Conservation (phyloP, 1,140 invertebrate genomes). For the Colletes gigas region DNA sequence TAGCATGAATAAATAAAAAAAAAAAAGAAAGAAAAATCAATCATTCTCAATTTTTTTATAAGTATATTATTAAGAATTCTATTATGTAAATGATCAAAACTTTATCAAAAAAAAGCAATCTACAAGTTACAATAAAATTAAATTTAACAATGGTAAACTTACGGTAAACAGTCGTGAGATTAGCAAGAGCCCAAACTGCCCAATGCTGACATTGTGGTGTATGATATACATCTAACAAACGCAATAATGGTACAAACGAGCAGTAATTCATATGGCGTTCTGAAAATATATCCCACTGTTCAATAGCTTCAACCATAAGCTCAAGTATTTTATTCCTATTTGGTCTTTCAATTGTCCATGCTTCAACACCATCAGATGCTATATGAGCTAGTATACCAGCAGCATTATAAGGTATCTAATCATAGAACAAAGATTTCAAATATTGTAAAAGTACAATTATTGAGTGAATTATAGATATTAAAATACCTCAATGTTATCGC, state of each 20-base stretch:
- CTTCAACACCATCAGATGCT: constrained; percentile 92
- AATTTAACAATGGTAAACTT: constrained; percentile 79
- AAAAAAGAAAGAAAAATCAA: not conserved
- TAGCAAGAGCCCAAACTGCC: constrained; percentile 98
- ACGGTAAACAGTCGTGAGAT: constrained; percentile 96
- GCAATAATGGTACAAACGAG: constrained; percentile 95
- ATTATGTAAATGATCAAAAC: too few relatives aligned
- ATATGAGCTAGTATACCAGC: constrained; percentile 97
- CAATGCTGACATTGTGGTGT: constrained; percentile 96
- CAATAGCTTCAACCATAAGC: constrained; percentile 90
- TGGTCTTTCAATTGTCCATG: constrained; percentile 90
- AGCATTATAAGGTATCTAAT: constrained; percentile 96
- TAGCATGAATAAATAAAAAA: not conserved
- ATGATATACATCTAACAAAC: constrained; percentile 89
- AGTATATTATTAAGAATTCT: too few relatives aligned
- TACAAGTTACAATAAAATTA: constrained; percentile 10
- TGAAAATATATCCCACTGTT: constrained; percentile 92
- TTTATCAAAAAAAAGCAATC: not conserved
- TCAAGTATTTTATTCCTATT: constrained; percentile 87
- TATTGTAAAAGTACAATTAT: not conserved
- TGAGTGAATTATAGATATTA: constrained; percentile 10
- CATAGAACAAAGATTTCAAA: not conserved
- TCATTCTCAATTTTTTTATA: too few relatives aligned
- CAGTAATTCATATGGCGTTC: constrained; percentile 98
- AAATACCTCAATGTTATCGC: constrained; percentile 95